Base-by-base conservation (phyloP, 1,140 invertebrate genomes). In the Probaryconus sp. region DNA sequence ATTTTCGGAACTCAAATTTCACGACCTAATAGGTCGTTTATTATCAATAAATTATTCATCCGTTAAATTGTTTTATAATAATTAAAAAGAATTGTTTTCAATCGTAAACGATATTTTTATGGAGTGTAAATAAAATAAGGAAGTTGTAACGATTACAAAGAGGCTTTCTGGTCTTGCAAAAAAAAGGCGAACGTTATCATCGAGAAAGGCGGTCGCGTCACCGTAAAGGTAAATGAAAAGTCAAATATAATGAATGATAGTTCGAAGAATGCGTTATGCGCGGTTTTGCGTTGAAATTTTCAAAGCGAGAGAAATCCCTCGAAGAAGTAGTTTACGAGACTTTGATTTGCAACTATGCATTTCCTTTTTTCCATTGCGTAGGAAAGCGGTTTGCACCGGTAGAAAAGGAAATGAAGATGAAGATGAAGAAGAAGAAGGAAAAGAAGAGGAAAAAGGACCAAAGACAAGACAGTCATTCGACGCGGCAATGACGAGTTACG, bases 381-480 rank as follows among this genome's bases (percentile, higher is more conserved):
- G 20, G 37, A 55, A 55, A 38, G 24, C 45, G 5, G 21, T 31
- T 43, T 21, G 31, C 48, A 56, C 47, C 35, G 38, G 24, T 35
- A 17, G 10, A 48, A 42, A 21, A 48, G 68, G 56, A 33, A 17
- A 58, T 35, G 30, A 63, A 71, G n/a, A 71, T 58, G 56, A 42
- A 31, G 21, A 9, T 38, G 45, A 21, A 48, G 68, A 63, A 33
- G 24, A 58, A 35, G 30, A 63, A 71, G 21, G 10, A 48, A 42
- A 21, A 48, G 68, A 63, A 33, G 24, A 58, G 43, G 30, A 63
- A 71, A n/a, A 71, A 64, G 56, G 48, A 31, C 31, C 33, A 71
- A 71, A 71, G 67, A 71, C 67, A 53, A 65, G 69, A 37, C 51
- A 65, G 69, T 65, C 45, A 73, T 65, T 58, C 61, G 51, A 43